phyloP scores from a whole-genome alignment of 2,113 vertebrate genomes.

The Aspiorhynchus laticeps region DNA sequence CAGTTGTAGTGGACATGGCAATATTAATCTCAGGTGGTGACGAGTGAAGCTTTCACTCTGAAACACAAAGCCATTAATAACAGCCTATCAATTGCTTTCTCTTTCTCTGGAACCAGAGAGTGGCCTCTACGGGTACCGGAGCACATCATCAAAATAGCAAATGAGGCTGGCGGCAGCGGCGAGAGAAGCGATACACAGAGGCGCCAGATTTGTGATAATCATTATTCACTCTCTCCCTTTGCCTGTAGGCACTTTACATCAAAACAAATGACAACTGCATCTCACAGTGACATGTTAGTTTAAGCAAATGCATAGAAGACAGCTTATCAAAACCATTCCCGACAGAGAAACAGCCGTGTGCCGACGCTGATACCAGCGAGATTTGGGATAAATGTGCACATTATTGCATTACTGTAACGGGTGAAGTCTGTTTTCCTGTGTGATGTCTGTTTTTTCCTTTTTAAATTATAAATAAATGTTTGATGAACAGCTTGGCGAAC shows the following conservation, averaged over 20 bases:
- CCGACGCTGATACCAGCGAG: background rate
- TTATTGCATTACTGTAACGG: conserved; percentile 7
- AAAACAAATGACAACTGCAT: conserved; percentile 46
- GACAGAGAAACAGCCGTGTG: background rate
- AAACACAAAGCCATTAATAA: conserved; percentile 57
- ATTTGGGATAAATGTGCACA: background rate
- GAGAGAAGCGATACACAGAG: conserved; percentile 42
- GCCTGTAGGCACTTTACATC: conserved; percentile 46
- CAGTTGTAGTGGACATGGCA: conserved; percentile 15
- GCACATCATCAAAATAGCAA: conserved; percentile 48
- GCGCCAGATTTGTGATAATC: conserved; percentile 43
- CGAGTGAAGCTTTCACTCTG: conserved; percentile 47
- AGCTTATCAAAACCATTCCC: conserved; percentile 7
- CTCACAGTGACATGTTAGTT: conserved; percentile 45
- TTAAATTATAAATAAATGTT: background rate
- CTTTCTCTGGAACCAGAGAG: conserved; percentile 25
- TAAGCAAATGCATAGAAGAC: conserved; percentile 28
- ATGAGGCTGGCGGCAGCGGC: conserved; percentile 38
- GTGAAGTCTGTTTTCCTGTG: background rate
- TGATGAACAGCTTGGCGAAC: background rate
- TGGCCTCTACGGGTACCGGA: conserved; percentile 38
- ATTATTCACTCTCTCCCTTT: conserved; percentile 40
- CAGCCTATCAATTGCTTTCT: conserved; percentile 43
- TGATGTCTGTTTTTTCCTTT: background rate
- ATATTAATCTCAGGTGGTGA: conserved; percentile 57